Evolutionary conservation across 2,113 vertebrate genomes (phyloP).

Genomic region (Nannospalax galili): DNA sequence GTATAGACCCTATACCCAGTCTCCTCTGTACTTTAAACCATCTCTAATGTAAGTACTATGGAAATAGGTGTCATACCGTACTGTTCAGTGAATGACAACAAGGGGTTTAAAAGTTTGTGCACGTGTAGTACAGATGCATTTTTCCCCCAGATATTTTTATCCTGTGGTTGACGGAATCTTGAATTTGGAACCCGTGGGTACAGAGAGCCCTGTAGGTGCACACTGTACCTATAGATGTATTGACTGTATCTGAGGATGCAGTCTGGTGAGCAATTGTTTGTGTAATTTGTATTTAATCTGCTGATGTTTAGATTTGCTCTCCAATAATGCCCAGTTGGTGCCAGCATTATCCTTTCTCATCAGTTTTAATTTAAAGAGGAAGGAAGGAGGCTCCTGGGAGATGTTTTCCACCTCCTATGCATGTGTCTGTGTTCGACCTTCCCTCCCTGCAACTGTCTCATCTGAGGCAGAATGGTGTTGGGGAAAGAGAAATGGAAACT

Average conservation of each 20-base stretch:
- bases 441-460: too few relatives aligned
- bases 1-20: neutral
- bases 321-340: accelerated
- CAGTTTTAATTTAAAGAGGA: neutral
- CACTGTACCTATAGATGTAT: too few relatives aligned
- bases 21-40: neutral
- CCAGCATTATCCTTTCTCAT: neutral
- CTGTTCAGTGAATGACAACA: neutral
- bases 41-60: too few relatives aligned
- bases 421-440: neutral
- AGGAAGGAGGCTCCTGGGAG: neutral
- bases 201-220: neutral
- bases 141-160: neutral
- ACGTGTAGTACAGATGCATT: neutral
- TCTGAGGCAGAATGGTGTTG: accelerated
- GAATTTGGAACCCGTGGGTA: too few relatives aligned
- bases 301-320: too few relatives aligned
- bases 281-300: neutral
- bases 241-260: neutral
- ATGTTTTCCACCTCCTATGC: accelerated
- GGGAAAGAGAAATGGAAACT: neutral
- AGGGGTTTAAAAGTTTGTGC: neutral
- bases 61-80: neutral
- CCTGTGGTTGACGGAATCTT: neutral
- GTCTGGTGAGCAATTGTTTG: neutral